phyloP scores from a whole-genome alignment of 2,888 invertebrate species.

The Hofmannophila pseudospretella region DNA sequence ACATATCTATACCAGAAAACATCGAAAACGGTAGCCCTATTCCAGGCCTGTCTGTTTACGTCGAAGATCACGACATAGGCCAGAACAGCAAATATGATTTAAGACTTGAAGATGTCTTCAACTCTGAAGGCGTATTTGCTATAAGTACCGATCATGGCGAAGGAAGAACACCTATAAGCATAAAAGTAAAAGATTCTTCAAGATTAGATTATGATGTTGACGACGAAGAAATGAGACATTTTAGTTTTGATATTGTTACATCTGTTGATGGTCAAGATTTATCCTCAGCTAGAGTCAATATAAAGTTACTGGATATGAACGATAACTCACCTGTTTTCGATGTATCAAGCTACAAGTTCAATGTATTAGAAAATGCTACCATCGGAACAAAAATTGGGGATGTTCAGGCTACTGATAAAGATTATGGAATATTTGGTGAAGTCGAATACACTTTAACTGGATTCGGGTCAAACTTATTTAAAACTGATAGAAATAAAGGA shows the following conservation, averaged over 20 bases:
- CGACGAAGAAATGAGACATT: conserved; percentile 73
- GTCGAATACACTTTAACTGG: conserved; percentile 86
- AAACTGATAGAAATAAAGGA: conserved; percentile 81
- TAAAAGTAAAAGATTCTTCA: conserved; percentile 81
- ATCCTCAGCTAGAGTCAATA: conserved; percentile 79
- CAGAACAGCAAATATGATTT: conserved; percentile 85
- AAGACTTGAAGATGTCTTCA: conserved; percentile 76
- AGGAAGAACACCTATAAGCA: conserved; percentile 85
- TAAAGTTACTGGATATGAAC: conserved; percentile 85
- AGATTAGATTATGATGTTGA: conserved; percentile 85
- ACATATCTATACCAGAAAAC: conserved; percentile 86
- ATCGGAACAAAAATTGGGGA: conserved; percentile 80
- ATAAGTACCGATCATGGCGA: conserved; percentile 83
- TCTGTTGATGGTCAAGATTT: conserved; percentile 74
- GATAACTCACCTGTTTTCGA: conserved; percentile 87
- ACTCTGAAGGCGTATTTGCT: conserved; percentile 78
- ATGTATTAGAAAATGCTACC: conserved; percentile 81
- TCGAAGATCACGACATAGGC: conserved; percentile 85
- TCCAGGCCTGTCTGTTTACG: conserved; percentile 85
- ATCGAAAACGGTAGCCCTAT: conserved; percentile 82
- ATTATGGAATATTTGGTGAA: conserved; percentile 84
- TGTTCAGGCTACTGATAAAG: conserved; percentile 83
- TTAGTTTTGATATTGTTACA: conserved; percentile 84
- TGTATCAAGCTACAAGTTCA: conserved; percentile 79
- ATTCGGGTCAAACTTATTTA: conserved; percentile 87